Base-by-base conservation (phyloP, 2,888 invertebrate genomes). In the Mycalesis mineus region DNA sequence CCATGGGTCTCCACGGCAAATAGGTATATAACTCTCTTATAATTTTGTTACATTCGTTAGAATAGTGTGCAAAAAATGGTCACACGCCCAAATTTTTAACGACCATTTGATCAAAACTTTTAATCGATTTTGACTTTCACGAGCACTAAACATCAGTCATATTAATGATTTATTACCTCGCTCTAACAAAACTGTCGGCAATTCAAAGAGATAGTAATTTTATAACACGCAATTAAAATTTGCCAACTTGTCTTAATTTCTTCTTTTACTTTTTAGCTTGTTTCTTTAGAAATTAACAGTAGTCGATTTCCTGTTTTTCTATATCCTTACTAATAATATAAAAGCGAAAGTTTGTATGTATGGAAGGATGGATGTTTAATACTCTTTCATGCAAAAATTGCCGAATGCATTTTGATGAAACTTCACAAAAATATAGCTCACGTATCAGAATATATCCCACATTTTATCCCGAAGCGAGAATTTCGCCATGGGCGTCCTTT, bases 81-180 rank as follows among this genome's bases (percentile, higher is more conserved):
- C 45, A 22, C 49, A 55, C 50, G 50, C 44, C 47, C 17, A 53
- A 58, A 39, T 61, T n/a, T 63, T 63, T 63, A 63, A 60, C 39
- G 55, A 62, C 28, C 57, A 39, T 58, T 63, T 56, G 51, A 61
- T 63, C 56, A 53, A 64, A 63, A 65, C 40, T 62, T 37, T 22
- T 76, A 75, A 77, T 70, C 70, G 73, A 71, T 71, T 68, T 68
- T 66, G 68, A 72, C 78, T 77, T 78, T 77, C 78, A 75, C 77
- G 64, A 71, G 60, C 62, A 58, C 55, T 63, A 64, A 62, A 58
- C 62, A 68, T 65, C 71, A 68, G 63, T 68, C 67, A 70, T 64
- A 68, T 71, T 61, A 66, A 72, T 72, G 68, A 68, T 68, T 71
- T 71, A 71, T 69, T 68, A 47, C 55, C 61, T 62, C 62, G 56